Percentiles rank a stretch among this genome's conserved stretches.
These are phyloP conservation scores for Cataglyphis rosenhaueri DNA, from an alignment of 2,888 invertebrate genomes.

Conservation along the genomic window DNA sequence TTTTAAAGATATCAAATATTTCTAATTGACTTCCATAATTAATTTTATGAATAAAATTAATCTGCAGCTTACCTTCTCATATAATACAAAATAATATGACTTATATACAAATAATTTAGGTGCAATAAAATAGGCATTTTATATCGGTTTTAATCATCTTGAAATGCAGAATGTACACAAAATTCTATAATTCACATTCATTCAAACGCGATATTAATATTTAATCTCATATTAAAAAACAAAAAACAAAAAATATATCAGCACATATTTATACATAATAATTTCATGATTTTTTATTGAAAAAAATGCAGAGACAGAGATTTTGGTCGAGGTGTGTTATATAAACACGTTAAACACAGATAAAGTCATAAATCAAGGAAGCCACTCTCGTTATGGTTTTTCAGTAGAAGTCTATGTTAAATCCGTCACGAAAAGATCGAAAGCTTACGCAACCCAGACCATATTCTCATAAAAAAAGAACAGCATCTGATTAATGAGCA, in stretches of 20 bases:
- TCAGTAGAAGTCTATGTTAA: conserved; percentile 3
- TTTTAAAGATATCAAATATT: too few species aligned
- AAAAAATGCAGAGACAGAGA: conserved; percentile 11
- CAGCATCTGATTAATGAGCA: conserved; percentile 46
- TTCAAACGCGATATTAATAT: background rate
- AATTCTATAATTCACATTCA: background rate
- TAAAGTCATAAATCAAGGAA: conserved; percentile 40
- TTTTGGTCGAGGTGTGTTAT: background rate
- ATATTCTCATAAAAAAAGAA: conserved; percentile 17
- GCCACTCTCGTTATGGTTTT: conserved; percentile 19
- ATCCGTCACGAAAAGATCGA: conserved; percentile 23
- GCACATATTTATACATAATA: background rate
- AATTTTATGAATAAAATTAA: background rate
- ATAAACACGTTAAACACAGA: background rate
- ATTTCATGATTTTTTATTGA: background rate
- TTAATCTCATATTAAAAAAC: background rate
- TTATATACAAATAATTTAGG: background rate
- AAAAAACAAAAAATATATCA: background rate
- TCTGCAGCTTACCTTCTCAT: background rate
- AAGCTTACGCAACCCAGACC: background rate
- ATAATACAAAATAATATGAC: background rate
- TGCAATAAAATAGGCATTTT: background rate
- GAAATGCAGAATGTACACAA: background rate
- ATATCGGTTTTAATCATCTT: background rate
- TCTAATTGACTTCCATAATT: too few species aligned